Evolutionary conservation across 35 echinoderm and acorn worm genomes (phyloP).

Genomic region (Strongylocentrotus purpuratus): DNA sequence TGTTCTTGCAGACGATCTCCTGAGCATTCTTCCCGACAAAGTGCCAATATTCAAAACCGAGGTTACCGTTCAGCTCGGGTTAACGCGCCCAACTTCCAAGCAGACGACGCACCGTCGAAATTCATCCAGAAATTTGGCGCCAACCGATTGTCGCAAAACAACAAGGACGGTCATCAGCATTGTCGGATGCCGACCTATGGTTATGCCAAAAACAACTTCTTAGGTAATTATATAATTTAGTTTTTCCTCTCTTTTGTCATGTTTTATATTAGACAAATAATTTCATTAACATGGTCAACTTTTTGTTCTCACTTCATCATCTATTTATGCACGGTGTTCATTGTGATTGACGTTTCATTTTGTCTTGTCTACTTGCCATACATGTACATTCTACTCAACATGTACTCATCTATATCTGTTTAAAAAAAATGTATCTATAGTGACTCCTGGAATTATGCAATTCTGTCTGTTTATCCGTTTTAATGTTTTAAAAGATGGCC

Average conservation of each 20-base stretch:
- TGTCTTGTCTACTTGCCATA: background rate
- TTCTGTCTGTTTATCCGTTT: too few species aligned
- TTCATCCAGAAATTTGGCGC: slow-evolving; percentile 46
- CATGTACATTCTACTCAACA: too few species aligned
- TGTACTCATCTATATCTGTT: too few species aligned
- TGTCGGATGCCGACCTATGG: background rate
- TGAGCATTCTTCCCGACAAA: background rate
- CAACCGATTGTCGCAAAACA: background rate
- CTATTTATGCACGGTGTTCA: background rate
- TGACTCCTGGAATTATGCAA: too few species aligned
- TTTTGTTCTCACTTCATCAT: background rate
- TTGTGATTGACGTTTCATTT: background rate
- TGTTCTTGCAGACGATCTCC: slow-evolving; percentile 21
- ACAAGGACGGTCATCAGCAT: background rate
- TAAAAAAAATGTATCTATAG: too few species aligned
- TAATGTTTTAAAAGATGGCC: too few species aligned
- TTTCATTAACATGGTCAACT: background rate
- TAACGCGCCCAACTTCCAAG: background rate
- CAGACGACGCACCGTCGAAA: slow-evolving; percentile 31
- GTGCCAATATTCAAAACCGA: background rate
- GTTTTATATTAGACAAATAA: background rate
- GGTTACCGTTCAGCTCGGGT: background rate
- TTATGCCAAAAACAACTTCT: background rate
- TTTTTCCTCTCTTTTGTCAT: background rate
- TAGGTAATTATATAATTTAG: background rate